phyloP scores from a whole-genome alignment of 2,113 vertebrate genomes.

The Nesogale talazaci region DNA sequence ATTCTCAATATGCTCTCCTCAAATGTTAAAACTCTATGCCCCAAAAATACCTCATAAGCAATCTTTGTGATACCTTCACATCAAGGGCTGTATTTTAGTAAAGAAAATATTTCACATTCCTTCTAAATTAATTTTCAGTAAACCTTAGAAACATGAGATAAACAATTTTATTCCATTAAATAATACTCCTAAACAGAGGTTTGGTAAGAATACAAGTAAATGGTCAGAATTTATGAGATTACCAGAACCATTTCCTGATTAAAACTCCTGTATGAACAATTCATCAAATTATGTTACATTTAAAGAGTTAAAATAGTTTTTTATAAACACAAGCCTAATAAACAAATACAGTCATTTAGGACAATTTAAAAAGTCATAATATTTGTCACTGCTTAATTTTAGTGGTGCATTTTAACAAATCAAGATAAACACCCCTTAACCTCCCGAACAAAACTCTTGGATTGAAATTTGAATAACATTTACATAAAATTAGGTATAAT shows the following conservation, averaged over 20 bases:
- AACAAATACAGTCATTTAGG: constrained; percentile 77
- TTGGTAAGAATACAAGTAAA: constrained; percentile 40
- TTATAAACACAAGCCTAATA: constrained; percentile 69
- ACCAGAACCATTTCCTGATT: constrained; percentile 52
- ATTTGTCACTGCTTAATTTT: constrained; percentile 76
- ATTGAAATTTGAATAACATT: constrained; percentile 76
- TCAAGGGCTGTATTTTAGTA: not conserved
- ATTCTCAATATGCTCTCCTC: constrained; percentile 30
- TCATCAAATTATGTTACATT: constrained; percentile 56
- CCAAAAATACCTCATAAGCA: constrained; percentile 54
- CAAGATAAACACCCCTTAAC: constrained; percentile 80
- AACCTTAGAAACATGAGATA: constrained; percentile 57
- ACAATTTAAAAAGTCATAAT: constrained; percentile 79
- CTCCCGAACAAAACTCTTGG: constrained; percentile 70
- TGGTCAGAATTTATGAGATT: constrained; percentile 39
- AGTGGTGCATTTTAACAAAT: constrained; percentile 58
- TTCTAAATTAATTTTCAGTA: constrained; percentile 55
- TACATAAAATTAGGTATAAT: constrained; percentile 77
- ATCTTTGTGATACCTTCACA: constrained; percentile 13
- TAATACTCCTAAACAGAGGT: constrained; percentile 15
- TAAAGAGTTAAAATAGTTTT: constrained; percentile 73
- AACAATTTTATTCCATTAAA: constrained; percentile 52
- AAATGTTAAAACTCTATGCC: constrained; percentile 27
- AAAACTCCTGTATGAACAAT: constrained; percentile 59
- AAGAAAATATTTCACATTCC: constrained; percentile 47